These are phyloP conservation scores for Kryptolebias ocellatus DNA, from an alignment of 2,797 vertebrate species.

Conservation along the genomic window DNA sequence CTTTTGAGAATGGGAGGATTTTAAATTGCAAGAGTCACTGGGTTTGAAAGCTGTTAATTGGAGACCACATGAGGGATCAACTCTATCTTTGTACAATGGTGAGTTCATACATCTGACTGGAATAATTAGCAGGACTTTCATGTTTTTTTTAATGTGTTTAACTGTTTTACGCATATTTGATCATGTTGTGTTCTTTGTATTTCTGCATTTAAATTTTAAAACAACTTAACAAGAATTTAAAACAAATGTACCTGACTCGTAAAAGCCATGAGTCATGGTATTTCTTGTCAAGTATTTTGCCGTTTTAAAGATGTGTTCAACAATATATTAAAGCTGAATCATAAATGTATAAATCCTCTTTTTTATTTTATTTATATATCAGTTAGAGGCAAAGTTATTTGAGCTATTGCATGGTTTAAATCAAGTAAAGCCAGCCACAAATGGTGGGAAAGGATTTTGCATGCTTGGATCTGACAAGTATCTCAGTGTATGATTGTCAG, in stretches of 20 bases:
- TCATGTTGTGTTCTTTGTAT: slow-evolving; percentile 9
- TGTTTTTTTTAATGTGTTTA: background rate
- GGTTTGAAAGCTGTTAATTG: slow-evolving; percentile 8
- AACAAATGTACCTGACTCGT: too few relatives aligned
- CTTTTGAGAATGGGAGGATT: background rate
- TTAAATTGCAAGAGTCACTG: background rate
- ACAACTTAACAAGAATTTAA: too few relatives aligned
- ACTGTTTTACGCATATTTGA: background rate
- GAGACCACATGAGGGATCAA: slow-evolving; percentile 3
- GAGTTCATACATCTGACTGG: slow-evolving; percentile 38
- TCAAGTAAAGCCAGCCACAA: background rate
- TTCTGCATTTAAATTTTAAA: background rate
- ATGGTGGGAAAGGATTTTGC: too few relatives aligned
- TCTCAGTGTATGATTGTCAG: too few relatives aligned
- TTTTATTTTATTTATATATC: too few relatives aligned
- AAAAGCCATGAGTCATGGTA: background rate
- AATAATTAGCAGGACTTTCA: background rate
- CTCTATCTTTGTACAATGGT: slow-evolving; percentile 57
- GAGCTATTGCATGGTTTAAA: background rate
- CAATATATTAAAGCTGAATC: background rate
- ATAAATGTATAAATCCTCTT: too few relatives aligned
- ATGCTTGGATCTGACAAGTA: too few relatives aligned
- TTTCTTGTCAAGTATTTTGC: slow-evolving; percentile 7
- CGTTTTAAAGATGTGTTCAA: slow-evolving; percentile 1
- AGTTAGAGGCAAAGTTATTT: background rate